Conservation (phyloP, 2,113 vertebrate genomes). For the Junco hyemalis region DNA sequence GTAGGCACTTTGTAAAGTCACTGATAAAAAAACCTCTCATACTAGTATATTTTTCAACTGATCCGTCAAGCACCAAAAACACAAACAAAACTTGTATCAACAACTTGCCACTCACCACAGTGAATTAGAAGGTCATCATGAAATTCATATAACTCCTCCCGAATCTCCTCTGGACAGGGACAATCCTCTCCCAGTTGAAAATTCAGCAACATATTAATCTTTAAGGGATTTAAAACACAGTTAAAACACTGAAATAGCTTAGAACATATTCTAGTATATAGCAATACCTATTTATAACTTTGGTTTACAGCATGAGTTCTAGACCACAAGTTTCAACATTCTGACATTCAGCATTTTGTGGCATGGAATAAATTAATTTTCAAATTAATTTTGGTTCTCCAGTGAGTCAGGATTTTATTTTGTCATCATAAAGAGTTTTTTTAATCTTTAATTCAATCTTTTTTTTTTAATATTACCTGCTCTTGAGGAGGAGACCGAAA, state of each 20-base stretch:
- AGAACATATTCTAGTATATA: not conserved
- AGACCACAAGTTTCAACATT: not conserved
- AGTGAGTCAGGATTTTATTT: not conserved
- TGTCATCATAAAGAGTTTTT: not conserved
- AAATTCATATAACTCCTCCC: constrained; percentile 92
- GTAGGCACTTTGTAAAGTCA: no score
- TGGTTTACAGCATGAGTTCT: not conserved
- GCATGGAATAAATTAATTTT: not conserved
- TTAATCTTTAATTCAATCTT: not conserved
- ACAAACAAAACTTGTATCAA: not conserved
- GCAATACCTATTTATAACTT: not conserved
- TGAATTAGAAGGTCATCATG: constrained; percentile 94
- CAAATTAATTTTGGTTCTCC: not conserved
- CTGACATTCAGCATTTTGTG: not conserved
- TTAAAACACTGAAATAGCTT: not conserved
- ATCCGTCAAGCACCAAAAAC: not conserved
- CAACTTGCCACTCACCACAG: constrained; percentile 80
- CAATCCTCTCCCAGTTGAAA: constrained; percentile 95
- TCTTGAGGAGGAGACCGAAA: constrained; percentile 96
- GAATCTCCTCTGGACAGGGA: constrained; percentile 92
- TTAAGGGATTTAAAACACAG: constrained; percentile 20
- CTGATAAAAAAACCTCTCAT: not conserved
- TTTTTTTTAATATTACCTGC: constrained; percentile 78
- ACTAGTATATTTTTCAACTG: not conserved
- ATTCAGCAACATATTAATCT: constrained; percentile 98